Base-by-base conservation (phyloP, 1,140 invertebrate genomes). In the Oryctes rhinoceros region DNA sequence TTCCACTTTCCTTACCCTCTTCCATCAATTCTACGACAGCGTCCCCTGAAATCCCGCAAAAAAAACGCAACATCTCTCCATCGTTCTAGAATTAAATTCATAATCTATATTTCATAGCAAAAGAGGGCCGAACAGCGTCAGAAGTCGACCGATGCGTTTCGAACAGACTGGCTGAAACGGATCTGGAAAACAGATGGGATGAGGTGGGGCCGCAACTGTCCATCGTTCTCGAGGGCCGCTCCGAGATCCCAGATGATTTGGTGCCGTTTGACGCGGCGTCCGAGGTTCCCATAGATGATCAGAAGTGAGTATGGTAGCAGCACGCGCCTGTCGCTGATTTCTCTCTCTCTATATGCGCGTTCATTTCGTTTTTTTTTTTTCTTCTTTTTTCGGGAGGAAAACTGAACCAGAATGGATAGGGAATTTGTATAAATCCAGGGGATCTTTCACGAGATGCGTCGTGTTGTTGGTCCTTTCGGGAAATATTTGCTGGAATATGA, bases 221-320 rank as follows among this genome's bases (percentile, higher is more conserved):
- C 30, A 89, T 90, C 20, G 89, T 95, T n/a, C 88, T 98, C 71
- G 89, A 92, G 81, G 90, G 88, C 88, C 80, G 65, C 30, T 85
- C 87, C 53, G 86, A 86, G 78, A 89, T 93, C 84, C 89, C 92
- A 20, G 89, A 90, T 79, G 91, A 91, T 86, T 90, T 94, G 78
- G 89, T 94, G 65, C 96, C 96, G 2, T 98, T 97, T 87, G 96
- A 98, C 90, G 94, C 96, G 2, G 91, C 95, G 6, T 94, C 94
- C 11, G 96, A 97, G 79, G 90, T 91, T 20, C 89, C 92, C 18
- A 93, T 97, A 79, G 96, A 98, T 83, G 93, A 97, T 85, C 97
- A 98, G 89, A 97, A 96, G 95, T 96, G 88, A 88, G 89, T 88
- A 71, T 15, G 4, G 49, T 11, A 53, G n/a, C n/a, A 18, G 11